Evolutionary conservation across 2,888 invertebrate genomes (phyloP).

Genomic region (Gymnoscelis rufifasciata): DNA sequence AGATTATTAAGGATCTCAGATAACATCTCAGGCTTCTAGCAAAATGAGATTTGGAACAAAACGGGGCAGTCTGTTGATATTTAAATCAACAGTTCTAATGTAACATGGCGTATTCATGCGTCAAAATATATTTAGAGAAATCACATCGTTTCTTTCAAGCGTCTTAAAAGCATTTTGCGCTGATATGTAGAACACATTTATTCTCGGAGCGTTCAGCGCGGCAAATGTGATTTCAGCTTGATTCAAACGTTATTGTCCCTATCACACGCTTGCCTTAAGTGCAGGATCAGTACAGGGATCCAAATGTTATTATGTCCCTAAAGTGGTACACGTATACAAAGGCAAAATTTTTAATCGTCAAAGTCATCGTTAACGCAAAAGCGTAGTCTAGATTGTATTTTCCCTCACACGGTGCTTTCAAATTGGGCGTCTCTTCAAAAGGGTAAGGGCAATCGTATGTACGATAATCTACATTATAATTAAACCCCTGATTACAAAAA

Average conservation of each 20-base stretch:
- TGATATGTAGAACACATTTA: conserved; percentile 29
- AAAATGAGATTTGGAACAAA: conserved; percentile 11
- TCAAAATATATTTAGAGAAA: conserved; percentile 11
- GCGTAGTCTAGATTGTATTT: too few relatives aligned
- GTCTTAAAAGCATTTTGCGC: conserved; percentile 17
- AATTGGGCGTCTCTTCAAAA: too few relatives aligned
- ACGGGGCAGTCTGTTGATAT: conserved; percentile 6
- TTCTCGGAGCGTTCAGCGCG: conserved; percentile 19
- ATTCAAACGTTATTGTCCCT: conserved; percentile 33
- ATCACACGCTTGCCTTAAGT: too few relatives aligned
- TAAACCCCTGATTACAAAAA: too few relatives aligned
- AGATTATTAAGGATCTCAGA: conserved; percentile 9
- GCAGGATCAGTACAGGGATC: too few relatives aligned
- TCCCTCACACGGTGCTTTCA: too few relatives aligned
- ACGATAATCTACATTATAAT: too few relatives aligned
- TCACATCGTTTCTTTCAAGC: conserved; percentile 16
- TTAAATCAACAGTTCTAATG: conserved; percentile 15
- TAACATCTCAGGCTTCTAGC: conserved; percentile 8
- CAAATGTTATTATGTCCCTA: too few relatives aligned
- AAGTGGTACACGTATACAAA: too few relatives aligned
- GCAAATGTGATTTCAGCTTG: conserved; percentile 26
- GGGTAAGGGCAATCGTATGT: too few relatives aligned
- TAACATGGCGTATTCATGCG: conserved; percentile 11
- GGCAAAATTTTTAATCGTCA: too few relatives aligned
- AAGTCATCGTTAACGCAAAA: too few relatives aligned